Conservation (phyloP, 2,113 vertebrate species). For the Vanacampus margaritifer region DNA sequence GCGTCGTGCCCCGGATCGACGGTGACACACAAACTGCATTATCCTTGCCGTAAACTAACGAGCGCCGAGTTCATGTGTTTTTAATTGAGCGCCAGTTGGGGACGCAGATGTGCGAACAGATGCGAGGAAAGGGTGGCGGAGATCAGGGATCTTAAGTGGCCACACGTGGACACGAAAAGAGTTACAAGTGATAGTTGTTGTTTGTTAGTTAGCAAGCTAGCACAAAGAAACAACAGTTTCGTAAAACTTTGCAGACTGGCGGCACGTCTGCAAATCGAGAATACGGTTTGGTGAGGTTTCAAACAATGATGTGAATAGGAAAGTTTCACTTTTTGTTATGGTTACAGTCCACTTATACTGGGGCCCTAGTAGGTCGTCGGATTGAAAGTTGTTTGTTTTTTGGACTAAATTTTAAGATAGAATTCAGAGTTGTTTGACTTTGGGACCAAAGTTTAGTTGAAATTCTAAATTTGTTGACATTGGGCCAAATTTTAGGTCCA, state of each 20-base stretch:
- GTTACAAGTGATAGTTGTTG: background rate
- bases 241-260: background rate
- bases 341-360: background rate
- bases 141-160: slow-evolving; percentile 27
- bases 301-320: background rate
- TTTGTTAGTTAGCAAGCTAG: background rate
- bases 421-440: too few species aligned
- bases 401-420: too few species aligned
- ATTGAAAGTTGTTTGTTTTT: background rate
- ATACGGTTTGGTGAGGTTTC: background rate
- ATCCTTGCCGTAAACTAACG: slow-evolving; percentile 67
- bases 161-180: background rate
- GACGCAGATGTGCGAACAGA: slow-evolving; percentile 64
- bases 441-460: too few species aligned
- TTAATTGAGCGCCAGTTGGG: slow-evolving; percentile 71
- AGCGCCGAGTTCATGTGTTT: slow-evolving; percentile 71
- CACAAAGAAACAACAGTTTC: background rate
- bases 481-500: too few species aligned
- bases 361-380: too few species aligned
- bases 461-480: too few species aligned
- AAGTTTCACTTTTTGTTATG: background rate
- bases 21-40: slow-evolving; percentile 83
- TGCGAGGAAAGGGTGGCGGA: slow-evolving; percentile 57
- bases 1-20: slow-evolving; percentile 76
- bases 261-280: too few species aligned